Evolutionary conservation across 2,797 vertebrate genomes (phyloP).

Genomic region (Vespertilio murinus): DNA sequence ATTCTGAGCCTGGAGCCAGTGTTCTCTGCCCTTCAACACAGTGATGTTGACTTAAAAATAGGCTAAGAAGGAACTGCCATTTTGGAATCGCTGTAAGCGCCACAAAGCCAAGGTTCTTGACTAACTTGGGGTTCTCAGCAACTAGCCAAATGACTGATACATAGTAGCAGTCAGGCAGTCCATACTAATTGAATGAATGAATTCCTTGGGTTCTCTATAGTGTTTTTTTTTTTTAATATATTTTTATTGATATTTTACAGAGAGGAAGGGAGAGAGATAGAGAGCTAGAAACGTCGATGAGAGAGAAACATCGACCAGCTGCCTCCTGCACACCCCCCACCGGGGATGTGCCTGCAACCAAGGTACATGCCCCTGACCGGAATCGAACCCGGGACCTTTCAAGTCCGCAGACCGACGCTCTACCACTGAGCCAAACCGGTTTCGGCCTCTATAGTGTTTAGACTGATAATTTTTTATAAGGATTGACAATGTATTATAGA

Average conservation of each 20-base stretch:
- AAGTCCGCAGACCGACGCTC: too few species aligned
- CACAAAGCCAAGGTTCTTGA: background rate
- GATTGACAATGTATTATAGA: background rate
- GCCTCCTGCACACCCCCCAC: too few species aligned
- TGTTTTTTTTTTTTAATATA: background rate
- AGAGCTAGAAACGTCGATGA: background rate
- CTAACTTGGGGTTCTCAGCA: background rate
- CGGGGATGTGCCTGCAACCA: too few species aligned
- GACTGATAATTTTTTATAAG: background rate
- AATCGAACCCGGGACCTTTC: too few species aligned
- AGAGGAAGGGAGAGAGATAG: too few species aligned
- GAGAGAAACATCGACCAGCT: too few species aligned
- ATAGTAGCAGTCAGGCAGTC: background rate
- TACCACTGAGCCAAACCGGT: too few species aligned
- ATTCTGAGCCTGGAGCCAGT: background rate
- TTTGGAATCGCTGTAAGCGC: background rate
- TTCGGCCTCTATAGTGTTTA: constrained; percentile 17
- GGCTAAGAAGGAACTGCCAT: background rate
- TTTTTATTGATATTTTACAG: too few species aligned
- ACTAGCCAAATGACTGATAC: background rate
- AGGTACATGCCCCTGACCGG: too few species aligned
- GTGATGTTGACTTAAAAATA: background rate
- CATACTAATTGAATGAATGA: background rate
- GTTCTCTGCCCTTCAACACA: background rate
- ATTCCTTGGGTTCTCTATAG: background rate